Percentiles rank a stretch among this genome's conserved stretches.
These are phyloP conservation scores for Achroia grisella DNA, from an alignment of 1,140 invertebrate species.

Conservation along the genomic window DNA sequence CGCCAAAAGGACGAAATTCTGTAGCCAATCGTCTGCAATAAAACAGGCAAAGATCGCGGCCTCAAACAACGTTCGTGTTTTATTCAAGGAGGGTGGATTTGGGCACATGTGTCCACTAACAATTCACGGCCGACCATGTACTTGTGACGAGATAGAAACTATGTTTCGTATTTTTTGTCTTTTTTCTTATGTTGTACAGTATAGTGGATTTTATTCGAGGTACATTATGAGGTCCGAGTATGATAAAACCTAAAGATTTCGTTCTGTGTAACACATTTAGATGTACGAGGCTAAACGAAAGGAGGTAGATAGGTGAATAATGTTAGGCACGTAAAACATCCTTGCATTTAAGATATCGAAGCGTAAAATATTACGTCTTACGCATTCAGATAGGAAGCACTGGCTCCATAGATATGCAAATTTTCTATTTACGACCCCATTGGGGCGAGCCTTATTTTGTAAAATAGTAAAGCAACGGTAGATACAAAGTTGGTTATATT, in stretches of 20 bases:
- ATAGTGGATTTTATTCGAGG: too few species aligned
- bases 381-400: slow-evolving; percentile 22
- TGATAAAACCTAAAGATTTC: too few species aligned
- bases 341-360: slow-evolving; percentile 40
- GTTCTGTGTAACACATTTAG: too few species aligned
- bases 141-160: slow-evolving; percentile 6
- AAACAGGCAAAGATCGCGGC: slow-evolving; percentile 49
- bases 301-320: slow-evolving; percentile 16
- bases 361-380: slow-evolving; percentile 39
- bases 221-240: too few species aligned
- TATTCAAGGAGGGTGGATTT: slow-evolving; percentile 42
- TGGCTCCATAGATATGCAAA: slow-evolving; percentile 23
- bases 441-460: slow-evolving; percentile 15
- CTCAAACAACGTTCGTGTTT: slow-evolving; percentile 49
- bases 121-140: slow-evolving; percentile 29
- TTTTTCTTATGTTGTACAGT: too few species aligned
- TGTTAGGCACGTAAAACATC: slow-evolving; percentile 30
- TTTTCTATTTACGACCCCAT: slow-evolving; percentile 27
- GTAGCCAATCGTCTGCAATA: slow-evolving; percentile 57
- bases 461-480: background rate
- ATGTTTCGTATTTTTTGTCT: slow-evolving; percentile 11
- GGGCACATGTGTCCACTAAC: slow-evolving; percentile 55
- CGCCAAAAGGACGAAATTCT: slow-evolving; percentile 24
- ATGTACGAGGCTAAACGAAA: too few species aligned
- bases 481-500: too few species aligned